Evolutionary conservation across 2,888 invertebrate species (phyloP).

Genomic region (Platycheirus rosarum): DNA sequence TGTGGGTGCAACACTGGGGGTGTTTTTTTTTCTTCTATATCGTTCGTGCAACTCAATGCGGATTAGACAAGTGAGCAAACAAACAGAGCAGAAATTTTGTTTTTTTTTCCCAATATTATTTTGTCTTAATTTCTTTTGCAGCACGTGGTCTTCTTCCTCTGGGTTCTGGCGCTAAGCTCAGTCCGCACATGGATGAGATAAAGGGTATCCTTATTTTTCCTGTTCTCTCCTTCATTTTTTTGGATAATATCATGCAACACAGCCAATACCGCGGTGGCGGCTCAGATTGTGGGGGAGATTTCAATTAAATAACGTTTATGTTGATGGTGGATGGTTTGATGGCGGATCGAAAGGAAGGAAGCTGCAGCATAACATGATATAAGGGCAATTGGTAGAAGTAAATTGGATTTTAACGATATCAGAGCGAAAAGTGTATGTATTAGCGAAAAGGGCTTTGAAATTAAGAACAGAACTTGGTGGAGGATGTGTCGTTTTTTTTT

Average conservation of each 20-base stretch:
- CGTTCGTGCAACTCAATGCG: constrained; percentile 70
- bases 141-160: constrained; percentile 63
- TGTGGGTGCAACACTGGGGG: constrained; percentile 40
- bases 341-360: constrained; percentile 36
- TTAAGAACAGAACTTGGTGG: constrained; percentile 18
- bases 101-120: constrained; percentile 11
- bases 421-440: constrained; percentile 36
- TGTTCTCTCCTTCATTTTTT: constrained; percentile 24
- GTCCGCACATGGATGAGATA: constrained; percentile 54
- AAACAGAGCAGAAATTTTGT: constrained; percentile 69
- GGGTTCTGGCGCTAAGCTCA: constrained; percentile 67
- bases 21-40: constrained; percentile 32
- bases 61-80: constrained; percentile 72
- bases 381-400: constrained; percentile 72
- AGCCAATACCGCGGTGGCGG: not conserved
- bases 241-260: constrained; percentile 39
- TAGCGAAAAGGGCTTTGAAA: constrained; percentile 7
- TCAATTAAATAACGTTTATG: constrained; percentile 73
- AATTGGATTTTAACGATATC: constrained; percentile 74
- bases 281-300: constrained; percentile 42
- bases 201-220: constrained; percentile 45
- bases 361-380: constrained; percentile 63
- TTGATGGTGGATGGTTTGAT: constrained; percentile 56
- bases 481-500: constrained; percentile 10
- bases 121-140: constrained; percentile 41